Base-by-base conservation (phyloP, 2,113 vertebrate genomes). In the Cariama cristata region DNA sequence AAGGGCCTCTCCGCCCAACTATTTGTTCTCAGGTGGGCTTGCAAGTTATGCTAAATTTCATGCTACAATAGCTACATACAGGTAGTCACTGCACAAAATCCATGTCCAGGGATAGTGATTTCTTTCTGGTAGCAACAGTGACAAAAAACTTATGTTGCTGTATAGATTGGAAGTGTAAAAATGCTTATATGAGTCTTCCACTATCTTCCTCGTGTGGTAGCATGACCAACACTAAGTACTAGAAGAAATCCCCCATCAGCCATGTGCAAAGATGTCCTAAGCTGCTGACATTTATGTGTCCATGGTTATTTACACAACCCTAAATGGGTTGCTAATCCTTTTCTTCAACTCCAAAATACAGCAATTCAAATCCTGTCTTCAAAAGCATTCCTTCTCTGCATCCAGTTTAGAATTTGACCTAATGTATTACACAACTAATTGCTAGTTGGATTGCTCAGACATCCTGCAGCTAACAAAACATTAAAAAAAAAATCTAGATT, bases 71-170 rank as follows among this genome's bases (percentile, higher is more conserved):
- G 52, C 66, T 66, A 45, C 24, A 69, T 66, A 45, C 24, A 69
- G 22, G 45, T 4, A 73, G 19, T 22, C 40, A 44, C 18, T 22
- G 15, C 35, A 75, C 38, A 89, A 38, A 93, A 86, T n/a, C 76
- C 28, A 42, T 0, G 0, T 27, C 30, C 23, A 42, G 24, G 10
- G 80, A 42, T 8, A 72, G 32, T 0, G 0, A 73, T 7, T 68
- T 22, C 63, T 44, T 68, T 60, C 32, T 47, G 45, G 68, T 77
- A 81, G 53, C 16, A 56, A 63, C 11, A 38, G 19, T 6, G n/a
- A 60, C 16, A 74, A 60, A 86, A 64, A 47, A 5, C 3, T 18
- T 56, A 35, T 0, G 1, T 38, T 58, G 35, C 45, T 64, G 14
- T 19, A 12, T 6, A 67, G 15, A 26, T 21, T 42, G 42, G 10